Evolutionary conservation across 2,797 vertebrate species (phyloP), one percentile per base, ranked within the genome.

Genomic region (Manis pentadactyla): DNA sequence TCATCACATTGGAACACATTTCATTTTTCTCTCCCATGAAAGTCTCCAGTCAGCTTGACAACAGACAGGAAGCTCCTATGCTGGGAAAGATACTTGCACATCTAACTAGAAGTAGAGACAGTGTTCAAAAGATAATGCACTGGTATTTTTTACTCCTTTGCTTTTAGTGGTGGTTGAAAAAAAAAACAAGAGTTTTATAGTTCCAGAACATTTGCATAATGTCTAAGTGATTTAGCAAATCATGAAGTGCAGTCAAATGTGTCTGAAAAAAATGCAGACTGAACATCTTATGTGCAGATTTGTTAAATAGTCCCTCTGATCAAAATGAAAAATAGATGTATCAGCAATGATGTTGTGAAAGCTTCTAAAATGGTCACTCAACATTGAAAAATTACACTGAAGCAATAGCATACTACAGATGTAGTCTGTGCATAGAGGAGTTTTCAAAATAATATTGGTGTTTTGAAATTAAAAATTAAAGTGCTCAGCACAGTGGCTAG

Each of bases 41-140:
- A 96, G 83, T 81, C 81, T 87, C 86, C 0, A 59, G 78, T 93
- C 86, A 93, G 46, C 46, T 97, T 97, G 77, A 94, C 96, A 97
- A 89, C 63, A 97, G 95, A 19, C 27, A 53, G 6, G 68, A 1
- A 71, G 71, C 53, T 69, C 37, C 34, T 96, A 49, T 17, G 2
- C 55, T 46, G 69, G 57, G 27, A 5, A 78, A 55, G 63, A 42
- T 51, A 8, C 66, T n/a, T 61, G 10, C 9, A 29, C 5, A 0
- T 27, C 12, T 66, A 73, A 69, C 63, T 61, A 61, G 64, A 37
- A 9, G 49, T 0, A 25, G 15, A 4, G 29, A 19, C 10, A 88
- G 29, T 92, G 7, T 96, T 39, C 37, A 89, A 89, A 89, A 63
- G 5, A 15, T 15, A 89, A 71, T 37, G 79, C 7, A 1, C 34